These are phyloP conservation scores for Autographa pulchrina DNA, from an alignment of 2,888 invertebrate species.

Conservation along the genomic window DNA sequence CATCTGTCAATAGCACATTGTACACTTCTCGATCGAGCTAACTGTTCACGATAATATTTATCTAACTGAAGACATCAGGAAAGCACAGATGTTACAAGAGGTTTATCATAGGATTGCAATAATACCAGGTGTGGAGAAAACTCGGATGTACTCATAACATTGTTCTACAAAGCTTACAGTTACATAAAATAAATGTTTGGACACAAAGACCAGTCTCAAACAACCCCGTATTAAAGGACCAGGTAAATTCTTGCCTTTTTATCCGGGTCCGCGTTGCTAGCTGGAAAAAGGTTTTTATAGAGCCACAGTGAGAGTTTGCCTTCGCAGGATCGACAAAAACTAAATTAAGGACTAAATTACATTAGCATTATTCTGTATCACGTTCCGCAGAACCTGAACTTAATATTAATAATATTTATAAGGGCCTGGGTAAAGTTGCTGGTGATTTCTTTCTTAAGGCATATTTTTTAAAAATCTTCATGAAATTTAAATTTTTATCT, in stretches of 20 bases:
- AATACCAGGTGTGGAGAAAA: conserved; percentile 6
- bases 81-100: not conserved
- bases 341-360: conserved; percentile 49
- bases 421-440: conserved; percentile 6
- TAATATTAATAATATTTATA: conserved; percentile 39
- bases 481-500: not conserved
- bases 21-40: not conserved
- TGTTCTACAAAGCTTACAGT: not conserved
- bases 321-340: conserved; percentile 35
- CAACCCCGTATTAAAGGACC: conserved; percentile 25
- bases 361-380: conserved; percentile 51
- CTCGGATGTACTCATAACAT: not conserved
- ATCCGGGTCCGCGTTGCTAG: conserved; percentile 10
- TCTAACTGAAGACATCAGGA: conserved; percentile 5
- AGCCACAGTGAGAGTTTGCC: conserved; percentile 14
- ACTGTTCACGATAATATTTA: conserved; percentile 27
- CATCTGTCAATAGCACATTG: conserved; percentile 17
- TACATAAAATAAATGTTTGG: conserved; percentile 5
- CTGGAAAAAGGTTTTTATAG: conserved; percentile 31
- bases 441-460: not conserved
- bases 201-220: conserved; percentile 6
- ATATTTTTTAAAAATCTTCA: not conserved
- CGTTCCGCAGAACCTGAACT: conserved; percentile 38
- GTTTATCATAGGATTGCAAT: conserved; percentile 1
- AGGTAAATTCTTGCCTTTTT: conserved; percentile 24